Conservation (phyloP, 2,888 invertebrate genomes). For the Acronicta alni region DNA sequence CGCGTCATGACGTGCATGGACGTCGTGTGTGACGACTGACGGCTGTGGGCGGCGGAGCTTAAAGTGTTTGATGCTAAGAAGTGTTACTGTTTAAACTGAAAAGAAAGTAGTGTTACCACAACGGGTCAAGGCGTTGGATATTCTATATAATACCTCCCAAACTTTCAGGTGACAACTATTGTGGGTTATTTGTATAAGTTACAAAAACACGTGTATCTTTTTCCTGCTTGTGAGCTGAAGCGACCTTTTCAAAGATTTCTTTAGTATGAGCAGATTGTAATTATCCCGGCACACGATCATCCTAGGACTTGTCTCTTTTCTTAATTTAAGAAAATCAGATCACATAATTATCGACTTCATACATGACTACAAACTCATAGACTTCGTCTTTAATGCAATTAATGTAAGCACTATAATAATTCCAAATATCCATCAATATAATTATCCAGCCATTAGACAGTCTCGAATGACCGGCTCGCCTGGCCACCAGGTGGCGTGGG, state of each 20-base stretch:
- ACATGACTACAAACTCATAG: too few relatives aligned
- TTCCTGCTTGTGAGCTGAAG: too few relatives aligned
- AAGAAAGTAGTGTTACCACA: slow-evolving; percentile 14
- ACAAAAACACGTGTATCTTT: not conserved
- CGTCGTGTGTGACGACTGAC: not conserved
- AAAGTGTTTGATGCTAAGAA: not conserved
- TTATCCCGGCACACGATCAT: too few relatives aligned
- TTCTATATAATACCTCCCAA: not conserved
- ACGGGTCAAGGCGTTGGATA: not conserved
- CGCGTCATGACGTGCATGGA: slow-evolving; percentile 17
- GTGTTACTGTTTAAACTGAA: slow-evolving; percentile 7
- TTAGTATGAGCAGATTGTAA: too few relatives aligned
- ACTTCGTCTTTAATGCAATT: too few relatives aligned
- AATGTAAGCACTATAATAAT: too few relatives aligned
- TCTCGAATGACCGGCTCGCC: not conserved
- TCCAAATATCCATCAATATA: not conserved
- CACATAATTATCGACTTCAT: too few relatives aligned
- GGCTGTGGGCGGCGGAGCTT: slow-evolving; percentile 3
- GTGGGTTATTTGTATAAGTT: not conserved
- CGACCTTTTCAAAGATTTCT: too few relatives aligned
- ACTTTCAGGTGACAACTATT: not conserved
- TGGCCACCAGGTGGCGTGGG: slow-evolving; percentile 8
- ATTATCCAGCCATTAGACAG: too few relatives aligned
- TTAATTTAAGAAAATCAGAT: too few relatives aligned
- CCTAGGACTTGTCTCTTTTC: too few relatives aligned